Conservation (phyloP, 2,113 vertebrate genomes). For the Zeus faber region DNA sequence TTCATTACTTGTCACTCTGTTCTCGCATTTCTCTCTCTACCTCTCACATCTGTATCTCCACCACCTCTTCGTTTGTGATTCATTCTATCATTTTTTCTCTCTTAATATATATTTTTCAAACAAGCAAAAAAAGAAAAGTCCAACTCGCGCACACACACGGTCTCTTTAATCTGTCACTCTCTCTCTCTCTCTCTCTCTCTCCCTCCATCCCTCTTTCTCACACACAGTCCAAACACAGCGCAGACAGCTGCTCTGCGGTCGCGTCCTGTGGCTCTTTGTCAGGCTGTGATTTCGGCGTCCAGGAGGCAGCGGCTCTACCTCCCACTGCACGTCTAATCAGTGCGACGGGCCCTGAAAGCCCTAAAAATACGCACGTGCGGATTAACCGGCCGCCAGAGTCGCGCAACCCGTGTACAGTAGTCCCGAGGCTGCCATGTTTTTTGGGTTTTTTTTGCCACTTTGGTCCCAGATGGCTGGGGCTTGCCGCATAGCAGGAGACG, state of each 20-base stretch:
- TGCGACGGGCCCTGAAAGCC: too few relatives aligned
- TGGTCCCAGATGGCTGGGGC: too few relatives aligned
- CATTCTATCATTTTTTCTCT: too few relatives aligned
- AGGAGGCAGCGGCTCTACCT: conserved; percentile 43
- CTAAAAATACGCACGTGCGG: too few relatives aligned
- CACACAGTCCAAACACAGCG: background rate
- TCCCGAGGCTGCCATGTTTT: too few relatives aligned
- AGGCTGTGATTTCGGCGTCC: conserved; percentile 64
- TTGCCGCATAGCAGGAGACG: too few relatives aligned
- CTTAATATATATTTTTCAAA: too few relatives aligned
- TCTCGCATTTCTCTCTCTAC: conserved; percentile 15
- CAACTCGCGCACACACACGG: too few relatives aligned
- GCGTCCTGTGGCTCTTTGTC: conserved; percentile 62
- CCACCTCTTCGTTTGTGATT: background rate
- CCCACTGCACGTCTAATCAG: conserved; percentile 30
- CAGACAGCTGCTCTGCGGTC: background rate
- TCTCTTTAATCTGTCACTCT: background rate
- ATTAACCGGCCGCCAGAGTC: too few relatives aligned
- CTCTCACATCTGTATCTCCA: conserved; percentile 18
- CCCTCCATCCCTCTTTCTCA: conserved; percentile 3
- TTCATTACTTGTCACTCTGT: conserved; percentile 1
- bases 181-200: conserved; percentile 11
- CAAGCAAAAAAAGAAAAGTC: too few relatives aligned
- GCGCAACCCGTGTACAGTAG: too few relatives aligned
- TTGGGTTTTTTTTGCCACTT: too few relatives aligned